These are phyloP conservation scores for Microtus agrestis DNA, from an alignment of 2,797 vertebrate species.

Conservation along the genomic window DNA sequence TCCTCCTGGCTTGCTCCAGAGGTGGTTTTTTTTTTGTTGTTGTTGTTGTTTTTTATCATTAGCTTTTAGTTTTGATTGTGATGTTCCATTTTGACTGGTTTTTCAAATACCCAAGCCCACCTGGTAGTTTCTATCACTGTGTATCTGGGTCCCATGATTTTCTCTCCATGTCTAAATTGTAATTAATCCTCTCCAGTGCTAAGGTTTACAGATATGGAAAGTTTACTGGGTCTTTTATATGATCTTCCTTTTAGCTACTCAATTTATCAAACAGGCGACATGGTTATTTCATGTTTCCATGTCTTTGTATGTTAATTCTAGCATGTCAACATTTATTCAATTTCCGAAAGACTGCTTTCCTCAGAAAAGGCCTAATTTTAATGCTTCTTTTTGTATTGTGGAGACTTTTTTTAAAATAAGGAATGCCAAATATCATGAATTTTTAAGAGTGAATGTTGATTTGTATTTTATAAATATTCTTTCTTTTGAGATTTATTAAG, in stretches of 20 bases:
- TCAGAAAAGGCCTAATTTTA: conserved; percentile 6
- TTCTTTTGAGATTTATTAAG: neutral
- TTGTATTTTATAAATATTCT: conserved; percentile 28
- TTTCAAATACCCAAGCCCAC: neutral
- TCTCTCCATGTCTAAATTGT: neutral
- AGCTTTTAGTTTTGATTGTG: neutral
- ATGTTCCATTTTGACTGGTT: neutral
- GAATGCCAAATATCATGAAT: neutral
- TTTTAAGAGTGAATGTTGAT: conserved; percentile 1
- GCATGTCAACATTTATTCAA: neutral
- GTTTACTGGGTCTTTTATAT: neutral
- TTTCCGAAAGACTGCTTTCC: neutral
- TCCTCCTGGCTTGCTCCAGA: neutral
- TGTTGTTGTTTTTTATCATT: neutral
- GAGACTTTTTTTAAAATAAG: neutral
- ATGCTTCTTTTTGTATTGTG: neutral
- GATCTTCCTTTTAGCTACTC: neutral
- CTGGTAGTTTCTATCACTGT: neutral
- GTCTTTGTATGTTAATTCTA: neutral
- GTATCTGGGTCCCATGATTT: neutral
- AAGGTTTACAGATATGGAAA: neutral
- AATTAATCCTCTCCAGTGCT: neutral
- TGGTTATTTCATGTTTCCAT: neutral
- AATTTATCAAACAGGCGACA: neutral
- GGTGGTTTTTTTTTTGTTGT: too few relatives aligned